phyloP scores from a whole-genome alignment of 2,797 vertebrate genomes.

The Merluccius polli region DNA sequence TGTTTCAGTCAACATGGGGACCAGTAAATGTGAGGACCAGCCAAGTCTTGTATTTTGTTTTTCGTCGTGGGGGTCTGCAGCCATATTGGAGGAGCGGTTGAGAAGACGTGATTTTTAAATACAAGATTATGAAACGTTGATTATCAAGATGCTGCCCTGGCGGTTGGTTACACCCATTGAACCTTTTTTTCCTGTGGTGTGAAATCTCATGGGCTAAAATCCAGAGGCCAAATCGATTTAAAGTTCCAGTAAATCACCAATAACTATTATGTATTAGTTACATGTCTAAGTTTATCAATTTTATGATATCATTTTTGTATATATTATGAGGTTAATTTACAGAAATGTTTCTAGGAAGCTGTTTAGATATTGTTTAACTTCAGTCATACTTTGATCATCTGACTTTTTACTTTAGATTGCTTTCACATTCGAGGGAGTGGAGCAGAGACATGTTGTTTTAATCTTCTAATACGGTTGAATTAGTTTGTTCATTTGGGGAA shows the following conservation, averaged over 20 bases:
- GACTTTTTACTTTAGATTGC: neutral
- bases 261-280: neutral
- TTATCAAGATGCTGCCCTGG: neutral
- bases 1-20: neutral
- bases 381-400: neutral
- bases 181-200: neutral
- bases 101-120: neutral
- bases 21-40: neutral
- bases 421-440: neutral
- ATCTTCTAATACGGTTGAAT: neutral
- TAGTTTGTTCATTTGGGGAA: neutral
- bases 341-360: neutral
- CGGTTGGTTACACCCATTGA: neutral
- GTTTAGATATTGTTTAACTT: neutral
- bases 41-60: neutral
- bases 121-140: neutral
- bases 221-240: neutral
- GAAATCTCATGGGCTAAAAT: neutral
- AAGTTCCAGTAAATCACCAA: neutral
- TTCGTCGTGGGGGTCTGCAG: too few relatives aligned
- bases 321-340: neutral
- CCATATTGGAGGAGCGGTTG: neutral
- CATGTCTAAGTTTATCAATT: neutral
- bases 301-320: neutral
- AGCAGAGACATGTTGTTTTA: neutral